phyloP scores from a whole-genome alignment of 2,888 invertebrate genomes.

The Euproctis similis region DNA sequence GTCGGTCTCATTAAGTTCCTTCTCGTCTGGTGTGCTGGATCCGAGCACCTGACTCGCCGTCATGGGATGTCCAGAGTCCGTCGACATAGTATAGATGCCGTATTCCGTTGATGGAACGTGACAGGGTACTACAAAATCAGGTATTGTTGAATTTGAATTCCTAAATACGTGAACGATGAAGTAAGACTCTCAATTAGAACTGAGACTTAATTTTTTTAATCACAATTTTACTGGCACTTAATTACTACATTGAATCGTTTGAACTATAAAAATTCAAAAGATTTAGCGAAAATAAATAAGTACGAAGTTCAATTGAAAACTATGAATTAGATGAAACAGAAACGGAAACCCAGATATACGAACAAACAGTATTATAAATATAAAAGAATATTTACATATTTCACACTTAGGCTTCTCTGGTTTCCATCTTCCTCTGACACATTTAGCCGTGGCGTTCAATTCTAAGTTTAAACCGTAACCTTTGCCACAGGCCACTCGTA shows the following conservation, averaged over 20 bases:
- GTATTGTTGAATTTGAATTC: no score
- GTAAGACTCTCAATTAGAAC: no score
- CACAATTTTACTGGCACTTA: no score
- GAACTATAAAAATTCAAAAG: no score
- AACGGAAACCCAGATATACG: no score
- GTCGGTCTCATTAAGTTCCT: slow-evolving; percentile 74
- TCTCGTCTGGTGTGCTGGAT: slow-evolving; percentile 58
- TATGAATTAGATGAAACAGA: no score
- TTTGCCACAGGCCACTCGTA: slow-evolving; percentile 84
- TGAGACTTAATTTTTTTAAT: no score
- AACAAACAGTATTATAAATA: no score
- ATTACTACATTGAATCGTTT: no score
- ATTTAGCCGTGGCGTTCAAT: slow-evolving; percentile 84
- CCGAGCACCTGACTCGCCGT: slow-evolving; percentile 35
- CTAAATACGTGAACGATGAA: no score
- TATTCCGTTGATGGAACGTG: slow-evolving; percentile 81
- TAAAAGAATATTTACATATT: slow-evolving; percentile 83
- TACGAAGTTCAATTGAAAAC: no score
- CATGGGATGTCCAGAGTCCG: slow-evolving; percentile 39
- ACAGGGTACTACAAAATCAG: slow-evolving; percentile 78
- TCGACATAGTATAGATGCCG: slow-evolving; percentile 79
- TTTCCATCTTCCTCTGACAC: slow-evolving; percentile 90
- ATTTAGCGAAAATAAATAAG: no score
- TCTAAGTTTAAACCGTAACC: slow-evolving; percentile 86
- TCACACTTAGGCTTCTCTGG: slow-evolving; percentile 87